Evolutionary conservation across 2,797 vertebrate genomes (phyloP).

Genomic region (Myiothlypis coronata): DNA sequence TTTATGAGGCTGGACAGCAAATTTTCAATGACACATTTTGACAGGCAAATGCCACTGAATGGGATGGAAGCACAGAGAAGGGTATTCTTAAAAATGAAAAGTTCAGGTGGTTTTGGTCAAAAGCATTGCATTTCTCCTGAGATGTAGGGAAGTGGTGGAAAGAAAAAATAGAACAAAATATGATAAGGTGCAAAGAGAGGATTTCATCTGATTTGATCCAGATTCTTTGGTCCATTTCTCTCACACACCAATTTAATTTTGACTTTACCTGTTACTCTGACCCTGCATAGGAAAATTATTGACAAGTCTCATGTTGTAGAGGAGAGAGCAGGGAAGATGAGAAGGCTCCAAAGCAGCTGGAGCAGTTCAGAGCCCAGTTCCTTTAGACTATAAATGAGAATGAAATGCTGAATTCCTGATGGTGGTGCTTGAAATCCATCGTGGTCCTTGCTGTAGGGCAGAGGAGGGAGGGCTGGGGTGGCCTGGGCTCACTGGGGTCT

Average conservation of each 20-base stretch:
- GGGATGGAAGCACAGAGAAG: neutral
- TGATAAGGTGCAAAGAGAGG: neutral
- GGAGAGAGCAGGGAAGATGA: neutral
- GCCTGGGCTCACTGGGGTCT: neutral
- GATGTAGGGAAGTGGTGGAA: neutral
- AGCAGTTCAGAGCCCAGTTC: neutral
- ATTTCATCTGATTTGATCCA: neutral
- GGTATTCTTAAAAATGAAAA: neutral
- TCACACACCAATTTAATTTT: neutral
- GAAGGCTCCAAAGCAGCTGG: neutral
- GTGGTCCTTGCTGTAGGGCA: neutral
- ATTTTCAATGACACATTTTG: neutral
- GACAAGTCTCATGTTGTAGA: neutral
- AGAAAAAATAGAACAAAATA: neutral
- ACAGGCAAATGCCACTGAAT: constrained; percentile 7
- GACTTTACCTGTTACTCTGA: neutral
- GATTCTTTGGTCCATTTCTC: neutral
- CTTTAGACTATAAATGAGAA: neutral
- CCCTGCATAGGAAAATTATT: neutral
- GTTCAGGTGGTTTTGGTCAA: neutral
- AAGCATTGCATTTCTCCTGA: neutral
- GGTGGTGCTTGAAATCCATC: neutral
- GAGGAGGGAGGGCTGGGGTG: neutral
- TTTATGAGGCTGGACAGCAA: neutral
- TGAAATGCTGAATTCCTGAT: neutral